Percentiles rank a stretch among this genome's conserved stretches.
Evolutionary conservation across 2,113 vertebrate species (phyloP).

Genomic region (Anseranas semipalmata): DNA sequence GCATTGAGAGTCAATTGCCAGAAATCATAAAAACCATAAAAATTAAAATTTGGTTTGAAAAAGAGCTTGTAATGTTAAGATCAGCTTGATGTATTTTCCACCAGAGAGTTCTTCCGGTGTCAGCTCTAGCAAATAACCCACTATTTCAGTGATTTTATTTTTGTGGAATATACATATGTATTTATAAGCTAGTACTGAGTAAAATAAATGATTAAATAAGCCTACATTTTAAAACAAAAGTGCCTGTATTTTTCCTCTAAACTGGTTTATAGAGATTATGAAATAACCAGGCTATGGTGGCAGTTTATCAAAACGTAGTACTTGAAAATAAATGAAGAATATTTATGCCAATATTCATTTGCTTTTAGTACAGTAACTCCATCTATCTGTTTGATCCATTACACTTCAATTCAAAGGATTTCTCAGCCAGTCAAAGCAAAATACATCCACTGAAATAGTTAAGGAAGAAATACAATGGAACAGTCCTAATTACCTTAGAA

Average conservation of each 20-base stretch:
- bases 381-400: constrained; percentile 18
- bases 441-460: background rate
- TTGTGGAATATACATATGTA: background rate
- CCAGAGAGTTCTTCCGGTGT: background rate
- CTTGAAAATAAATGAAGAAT: constrained; percentile 34
- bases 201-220: background rate
- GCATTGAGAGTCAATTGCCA: constrained; percentile 1
- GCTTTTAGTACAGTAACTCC: background rate
- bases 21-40: constrained; percentile 27
- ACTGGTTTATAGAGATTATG: background rate
- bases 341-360: constrained; percentile 50
- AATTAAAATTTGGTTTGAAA: background rate
- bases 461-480: constrained; percentile 8
- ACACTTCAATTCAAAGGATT: constrained; percentile 2
- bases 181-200: background rate
- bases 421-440: constrained; percentile 4
- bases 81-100: background rate
- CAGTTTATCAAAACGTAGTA: constrained; percentile 11
- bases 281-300: background rate
- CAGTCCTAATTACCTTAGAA: background rate
- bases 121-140: background rate
- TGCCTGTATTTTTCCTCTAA: background rate
- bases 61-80: background rate
- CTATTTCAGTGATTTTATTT: background rate
- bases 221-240: background rate